Evolutionary conservation across 1,140 invertebrate genomes (phyloP).

Genomic region (Teleopsis dalmanni): DNA sequence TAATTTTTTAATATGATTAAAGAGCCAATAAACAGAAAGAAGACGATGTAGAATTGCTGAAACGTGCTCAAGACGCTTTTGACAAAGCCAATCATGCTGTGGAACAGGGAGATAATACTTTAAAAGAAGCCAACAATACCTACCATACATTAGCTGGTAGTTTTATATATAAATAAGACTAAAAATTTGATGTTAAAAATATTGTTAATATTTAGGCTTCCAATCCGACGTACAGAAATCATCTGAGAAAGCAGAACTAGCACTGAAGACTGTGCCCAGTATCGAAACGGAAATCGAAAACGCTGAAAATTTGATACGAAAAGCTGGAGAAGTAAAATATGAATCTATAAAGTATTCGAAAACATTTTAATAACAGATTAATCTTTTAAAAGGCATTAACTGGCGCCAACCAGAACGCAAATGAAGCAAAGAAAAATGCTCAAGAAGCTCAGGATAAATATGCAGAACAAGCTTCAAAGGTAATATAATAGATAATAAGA

Average conservation of each 20-base stretch:
- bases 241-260: slow-evolving; percentile 61
- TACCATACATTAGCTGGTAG: slow-evolving; percentile 75
- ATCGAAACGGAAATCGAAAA: slow-evolving; percentile 56
- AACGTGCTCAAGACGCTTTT: slow-evolving; percentile 60
- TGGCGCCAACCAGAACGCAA: slow-evolving; percentile 70
- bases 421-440: slow-evolving; percentile 66
- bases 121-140: slow-evolving; percentile 80
- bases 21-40: slow-evolving; percentile 40
- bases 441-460: slow-evolving; percentile 65
- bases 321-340: slow-evolving; percentile 55
- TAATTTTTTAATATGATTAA: neutral
- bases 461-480: slow-evolving; percentile 65
- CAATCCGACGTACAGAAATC: slow-evolving; percentile 80
- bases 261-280: slow-evolving; percentile 64
- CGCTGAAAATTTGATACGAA: slow-evolving; percentile 51
- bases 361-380: slow-evolving; percentile 49
- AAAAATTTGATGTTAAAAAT: neutral
- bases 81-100: slow-evolving; percentile 74
- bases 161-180: slow-evolving; percentile 18
- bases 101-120: slow-evolving; percentile 70
- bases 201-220: slow-evolving; percentile 57
- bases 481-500: slow-evolving; percentile 39
- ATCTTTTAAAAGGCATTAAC: slow-evolving; percentile 47
- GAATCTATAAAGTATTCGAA: slow-evolving; percentile 48
- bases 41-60: slow-evolving; percentile 48